A percentile compares a stretch with the other conserved stretches of the same genome.
These are phyloP conservation scores for Colletes collaris DNA, from an alignment of 2,888 invertebrate species.

Conservation along the genomic window DNA sequence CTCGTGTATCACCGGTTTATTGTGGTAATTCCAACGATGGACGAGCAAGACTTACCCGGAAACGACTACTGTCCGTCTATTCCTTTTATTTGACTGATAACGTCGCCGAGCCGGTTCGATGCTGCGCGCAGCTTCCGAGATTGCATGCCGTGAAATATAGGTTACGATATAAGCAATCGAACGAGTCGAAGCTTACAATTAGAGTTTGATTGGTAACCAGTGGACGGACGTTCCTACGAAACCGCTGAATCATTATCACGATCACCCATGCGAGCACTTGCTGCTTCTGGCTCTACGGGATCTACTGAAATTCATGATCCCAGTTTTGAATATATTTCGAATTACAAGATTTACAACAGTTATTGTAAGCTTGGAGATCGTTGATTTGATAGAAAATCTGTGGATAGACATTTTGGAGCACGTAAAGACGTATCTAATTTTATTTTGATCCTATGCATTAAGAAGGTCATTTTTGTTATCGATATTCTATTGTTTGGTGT, in stretches of 20 bases:
- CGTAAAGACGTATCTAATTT: too few species aligned
- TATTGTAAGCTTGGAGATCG: too few species aligned
- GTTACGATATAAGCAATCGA: slow-evolving; percentile 7
- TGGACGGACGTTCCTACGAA: neutral
- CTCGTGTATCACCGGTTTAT: slow-evolving; percentile 59
- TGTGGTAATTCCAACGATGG: slow-evolving; percentile 55
- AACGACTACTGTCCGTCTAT: slow-evolving; percentile 16
- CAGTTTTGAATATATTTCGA: too few species aligned
- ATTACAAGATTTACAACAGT: too few species aligned
- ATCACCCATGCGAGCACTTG: slow-evolving; percentile 13
- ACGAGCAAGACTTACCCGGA: slow-evolving; percentile 35
- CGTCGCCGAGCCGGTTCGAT: slow-evolving; percentile 7
- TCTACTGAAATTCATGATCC: too few species aligned
- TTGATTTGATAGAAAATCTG: too few species aligned
- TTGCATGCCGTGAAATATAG: neutral
- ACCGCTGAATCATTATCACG: neutral
- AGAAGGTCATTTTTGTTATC: too few species aligned
- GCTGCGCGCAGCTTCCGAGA: neutral
- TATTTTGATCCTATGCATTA: too few species aligned
- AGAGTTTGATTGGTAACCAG: slow-evolving; percentile 1
- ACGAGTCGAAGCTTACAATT: slow-evolving; percentile 31
- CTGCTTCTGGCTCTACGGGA: neutral
- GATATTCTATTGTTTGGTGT: too few species aligned
- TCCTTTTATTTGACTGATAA: slow-evolving; percentile 41
- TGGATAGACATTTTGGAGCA: too few species aligned